phyloP scores from a whole-genome alignment of 2,797 vertebrate genomes.

The Sparus aurata region DNA sequence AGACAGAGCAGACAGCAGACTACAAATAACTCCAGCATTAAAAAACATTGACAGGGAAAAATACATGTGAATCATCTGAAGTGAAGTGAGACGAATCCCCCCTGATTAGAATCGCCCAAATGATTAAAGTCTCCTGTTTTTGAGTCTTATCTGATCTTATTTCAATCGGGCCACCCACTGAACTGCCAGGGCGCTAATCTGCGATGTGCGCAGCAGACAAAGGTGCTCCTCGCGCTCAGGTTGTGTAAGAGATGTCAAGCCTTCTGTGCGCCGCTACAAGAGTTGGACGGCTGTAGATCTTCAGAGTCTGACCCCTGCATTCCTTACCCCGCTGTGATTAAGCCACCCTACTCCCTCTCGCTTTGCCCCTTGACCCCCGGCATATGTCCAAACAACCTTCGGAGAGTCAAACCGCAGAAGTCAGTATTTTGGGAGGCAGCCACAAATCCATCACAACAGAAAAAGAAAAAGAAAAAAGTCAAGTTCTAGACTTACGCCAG shows the following conservation, averaged over 20 bases:
- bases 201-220: conserved; percentile 24
- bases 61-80: conserved; percentile 30
- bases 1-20: conserved; percentile 34
- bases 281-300: conserved; percentile 48
- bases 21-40: conserved; percentile 18
- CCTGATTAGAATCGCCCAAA: neutral
- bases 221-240: conserved; percentile 22
- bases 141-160: neutral
- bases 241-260: conserved; percentile 49
- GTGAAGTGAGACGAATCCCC: conserved; percentile 24
- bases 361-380: conserved; percentile 71
- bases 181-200: conserved; percentile 14
- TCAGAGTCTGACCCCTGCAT: conserved; percentile 75
- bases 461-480: neutral
- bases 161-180: conserved; percentile 16
- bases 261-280: conserved; percentile 21
- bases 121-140: neutral
- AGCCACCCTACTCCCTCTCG: conserved; percentile 60
- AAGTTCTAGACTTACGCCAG: conserved; percentile 12
- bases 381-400: conserved; percentile 81
- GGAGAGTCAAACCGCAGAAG: conserved; percentile 48
- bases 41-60: conserved; percentile 10
- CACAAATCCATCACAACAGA: conserved; percentile 30
- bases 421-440: conserved; percentile 43
- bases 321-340: conserved; percentile 76